Evolutionary conservation across 2,888 invertebrate species (phyloP).

Genomic region (Ochlodes sylvanus): DNA sequence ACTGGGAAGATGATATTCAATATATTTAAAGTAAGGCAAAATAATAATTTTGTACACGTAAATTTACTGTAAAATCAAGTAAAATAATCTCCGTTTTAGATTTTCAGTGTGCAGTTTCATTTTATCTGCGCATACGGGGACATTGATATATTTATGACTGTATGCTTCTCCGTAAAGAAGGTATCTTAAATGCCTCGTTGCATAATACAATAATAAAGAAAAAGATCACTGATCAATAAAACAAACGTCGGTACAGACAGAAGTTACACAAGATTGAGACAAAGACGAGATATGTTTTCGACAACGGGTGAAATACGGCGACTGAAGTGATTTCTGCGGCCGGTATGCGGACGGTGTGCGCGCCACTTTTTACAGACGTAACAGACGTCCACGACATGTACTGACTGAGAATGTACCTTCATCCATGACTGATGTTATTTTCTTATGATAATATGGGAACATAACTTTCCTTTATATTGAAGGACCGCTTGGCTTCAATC

Average conservation of each 20-base stretch:
- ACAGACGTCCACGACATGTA: slow-evolving; percentile 8
- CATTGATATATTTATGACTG: too few relatives aligned
- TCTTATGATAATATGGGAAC: not conserved
- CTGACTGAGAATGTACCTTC: not conserved
- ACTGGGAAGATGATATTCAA: too few relatives aligned
- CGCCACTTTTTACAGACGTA: slow-evolving; percentile 23
- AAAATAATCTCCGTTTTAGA: too few relatives aligned
- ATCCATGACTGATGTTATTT: not conserved
- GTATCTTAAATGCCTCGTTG: too few relatives aligned
- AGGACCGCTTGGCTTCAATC: too few relatives aligned
- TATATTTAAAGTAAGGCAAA: too few relatives aligned
- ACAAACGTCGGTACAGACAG: not conserved
- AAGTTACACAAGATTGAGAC: not conserved
- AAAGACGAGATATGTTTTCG: slow-evolving; percentile 13
- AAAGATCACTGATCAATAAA: not conserved
- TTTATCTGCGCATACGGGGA: too few relatives aligned
- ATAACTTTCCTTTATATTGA: not conserved
- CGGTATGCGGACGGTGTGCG: slow-evolving; percentile 22
- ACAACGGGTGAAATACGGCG: slow-evolving; percentile 24
- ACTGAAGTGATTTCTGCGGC: slow-evolving; percentile 22
- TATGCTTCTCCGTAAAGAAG: too few relatives aligned
- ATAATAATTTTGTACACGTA: too few relatives aligned
- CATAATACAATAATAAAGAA: too few relatives aligned
- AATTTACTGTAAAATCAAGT: too few relatives aligned
- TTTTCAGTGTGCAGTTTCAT: too few relatives aligned